Percentiles rank a stretch among this genome's conserved stretches.
Evolutionary conservation across 2,888 invertebrate genomes (phyloP).

Genomic region (Drosophila ochracea): DNA sequence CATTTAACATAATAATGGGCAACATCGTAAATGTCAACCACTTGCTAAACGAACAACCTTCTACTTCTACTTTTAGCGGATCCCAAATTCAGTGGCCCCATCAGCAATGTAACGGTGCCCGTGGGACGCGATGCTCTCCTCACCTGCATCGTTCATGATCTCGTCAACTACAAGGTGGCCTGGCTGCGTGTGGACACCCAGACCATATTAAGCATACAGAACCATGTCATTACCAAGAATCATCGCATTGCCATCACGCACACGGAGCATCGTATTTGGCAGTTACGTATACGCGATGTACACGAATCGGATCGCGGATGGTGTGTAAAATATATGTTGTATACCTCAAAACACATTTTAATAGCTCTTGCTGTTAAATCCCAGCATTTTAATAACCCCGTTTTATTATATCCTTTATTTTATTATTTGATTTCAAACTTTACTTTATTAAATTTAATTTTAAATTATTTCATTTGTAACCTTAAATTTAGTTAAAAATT

Average conservation of each 20-base stretch:
- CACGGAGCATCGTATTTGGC: constrained; percentile 94
- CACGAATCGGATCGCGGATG: constrained; percentile 93
- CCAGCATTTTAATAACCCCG: neutral
- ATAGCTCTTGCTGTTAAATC: neutral
- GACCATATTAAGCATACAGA: constrained; percentile 95
- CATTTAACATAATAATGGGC: constrained; percentile 53
- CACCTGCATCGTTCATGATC: constrained; percentile 92
- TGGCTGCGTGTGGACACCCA: constrained; percentile 96
- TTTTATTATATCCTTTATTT: neutral
- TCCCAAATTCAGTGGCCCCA: constrained; percentile 93
- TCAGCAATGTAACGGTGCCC: constrained; percentile 93
- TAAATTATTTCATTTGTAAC: neutral
- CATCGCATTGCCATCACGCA: constrained; percentile 93
- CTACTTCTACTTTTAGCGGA: constrained; percentile 88
- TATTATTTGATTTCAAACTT: neutral
- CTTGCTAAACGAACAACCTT: constrained; percentile 20
- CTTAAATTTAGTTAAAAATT: no score
- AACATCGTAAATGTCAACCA: constrained; percentile 55
- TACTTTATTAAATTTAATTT: neutral
- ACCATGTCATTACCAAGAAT: constrained; percentile 95
- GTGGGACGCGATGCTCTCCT: constrained; percentile 94
- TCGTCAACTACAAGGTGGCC: constrained; percentile 94
- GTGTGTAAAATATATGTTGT: constrained; percentile 68
- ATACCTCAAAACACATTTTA: neutral
- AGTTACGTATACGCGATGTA: constrained; percentile 93